A percentile compares a stretch with the other conserved stretches of the same genome.
Evolutionary conservation across 2,888 invertebrate species (phyloP).

Genomic region (Synanthedon formicaeformis): DNA sequence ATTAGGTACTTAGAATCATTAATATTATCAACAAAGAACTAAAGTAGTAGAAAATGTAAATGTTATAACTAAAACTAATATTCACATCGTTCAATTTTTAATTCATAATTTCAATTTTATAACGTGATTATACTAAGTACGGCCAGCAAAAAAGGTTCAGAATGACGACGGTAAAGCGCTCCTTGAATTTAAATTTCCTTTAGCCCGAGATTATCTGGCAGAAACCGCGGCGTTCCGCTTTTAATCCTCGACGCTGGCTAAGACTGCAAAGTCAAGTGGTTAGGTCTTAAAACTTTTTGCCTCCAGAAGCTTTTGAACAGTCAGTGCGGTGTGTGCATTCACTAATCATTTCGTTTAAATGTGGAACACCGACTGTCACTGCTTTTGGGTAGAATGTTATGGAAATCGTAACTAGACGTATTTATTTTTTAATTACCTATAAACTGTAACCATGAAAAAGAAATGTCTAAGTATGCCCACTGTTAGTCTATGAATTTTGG

Average conservation of each 20-base stretch:
- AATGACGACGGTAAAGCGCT: conserved; percentile 9
- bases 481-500: too few relatives aligned
- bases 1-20: too few relatives aligned
- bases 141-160: conserved; percentile 5
- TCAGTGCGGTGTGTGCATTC: background rate
- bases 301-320: background rate
- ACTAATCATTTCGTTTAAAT: too few relatives aligned
- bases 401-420: too few relatives aligned
- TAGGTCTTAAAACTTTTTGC: background rate
- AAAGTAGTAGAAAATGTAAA: too few relatives aligned
- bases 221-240: background rate
- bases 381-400: too few relatives aligned
- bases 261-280: background rate
- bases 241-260: background rate
- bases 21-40: too few relatives aligned
- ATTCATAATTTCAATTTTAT: background rate
- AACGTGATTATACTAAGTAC: background rate
- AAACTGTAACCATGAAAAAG: too few relatives aligned
- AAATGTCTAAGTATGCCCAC: too few relatives aligned
- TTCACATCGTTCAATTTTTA: background rate
- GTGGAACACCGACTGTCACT: too few relatives aligned
- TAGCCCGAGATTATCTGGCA: conserved; percentile 1
- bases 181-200: conserved; percentile 11
- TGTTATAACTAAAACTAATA: too few relatives aligned
- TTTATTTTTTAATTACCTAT: too few relatives aligned